A percentile compares a stretch with the other conserved stretches of the same genome.
Evolutionary conservation across 2,888 invertebrate species (phyloP).

Genomic region (Galeopsomyia nigrocyanea): DNA sequence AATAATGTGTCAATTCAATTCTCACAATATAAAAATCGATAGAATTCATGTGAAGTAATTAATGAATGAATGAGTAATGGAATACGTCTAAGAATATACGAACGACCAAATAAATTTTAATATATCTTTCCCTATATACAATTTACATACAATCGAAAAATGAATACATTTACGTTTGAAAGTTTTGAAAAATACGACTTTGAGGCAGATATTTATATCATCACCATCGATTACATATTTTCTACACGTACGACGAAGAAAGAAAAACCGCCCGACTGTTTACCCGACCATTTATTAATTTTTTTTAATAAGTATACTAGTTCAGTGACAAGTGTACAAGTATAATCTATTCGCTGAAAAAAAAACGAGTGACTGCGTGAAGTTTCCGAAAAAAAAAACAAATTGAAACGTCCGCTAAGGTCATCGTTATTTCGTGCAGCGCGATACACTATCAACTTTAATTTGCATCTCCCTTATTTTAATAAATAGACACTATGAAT

Average conservation of each 20-base stretch:
- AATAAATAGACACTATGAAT: constrained; percentile 37
- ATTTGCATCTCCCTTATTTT: constrained; percentile 28
- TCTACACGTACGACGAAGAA: constrained; percentile 20
- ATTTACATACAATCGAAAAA: neutral
- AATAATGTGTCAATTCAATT: neutral
- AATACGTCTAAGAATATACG: neutral
- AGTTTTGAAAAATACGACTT: constrained; percentile 27
- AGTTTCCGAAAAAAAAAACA: constrained; percentile 24
- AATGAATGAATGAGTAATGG: neutral
- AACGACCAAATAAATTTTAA: constrained; percentile 19
- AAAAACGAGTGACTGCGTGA: constrained; percentile 18
- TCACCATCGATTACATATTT: constrained; percentile 27
- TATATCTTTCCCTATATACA: constrained; percentile 21
- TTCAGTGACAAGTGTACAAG: constrained; percentile 35
- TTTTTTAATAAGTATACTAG: constrained; percentile 28
- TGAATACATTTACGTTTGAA: constrained; percentile 9
- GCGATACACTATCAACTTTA: constrained; percentile 21
- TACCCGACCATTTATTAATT: constrained; percentile 6
- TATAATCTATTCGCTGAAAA: constrained; percentile 28
- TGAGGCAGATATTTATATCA: constrained; percentile 41
- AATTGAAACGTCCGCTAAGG: constrained; percentile 12
- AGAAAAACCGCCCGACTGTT: constrained; percentile 24
- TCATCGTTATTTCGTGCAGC: constrained; percentile 25
- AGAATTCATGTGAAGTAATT: too few relatives aligned
- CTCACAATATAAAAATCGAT: too few relatives aligned